Base-by-base conservation (phyloP, 2,113 vertebrate species). In the Atlantisia rogersi region DNA sequence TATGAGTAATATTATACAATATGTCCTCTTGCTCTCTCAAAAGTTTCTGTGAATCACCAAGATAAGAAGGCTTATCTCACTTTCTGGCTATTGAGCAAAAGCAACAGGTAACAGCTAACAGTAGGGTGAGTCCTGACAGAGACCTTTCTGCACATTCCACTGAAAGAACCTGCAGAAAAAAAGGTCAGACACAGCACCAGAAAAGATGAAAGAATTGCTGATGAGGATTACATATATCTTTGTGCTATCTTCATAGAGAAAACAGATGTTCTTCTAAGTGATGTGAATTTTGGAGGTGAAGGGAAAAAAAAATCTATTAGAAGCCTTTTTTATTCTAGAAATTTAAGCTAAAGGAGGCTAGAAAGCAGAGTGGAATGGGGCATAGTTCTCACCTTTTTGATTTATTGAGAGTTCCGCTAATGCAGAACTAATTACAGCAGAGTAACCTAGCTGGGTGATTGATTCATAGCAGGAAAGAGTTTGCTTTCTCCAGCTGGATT, bases 391-490 rank as follows among this genome's bases (percentile, higher is more conserved):
- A 88, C 48, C 12, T 64, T 63, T 94, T 93, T 88, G 65, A 94
- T 93, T 94, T 94, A 64, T n/a, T 90, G 44, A 90, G 46, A 28
- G 3, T 90, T 93, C 59, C 50, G 59, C 44, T 88, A 92, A 90
- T 77, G 63, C 42, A 70, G 62, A 96, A 85, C 60, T 96, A 93
- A 92, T 91, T 93, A 71, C 65, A 86, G 70, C 67, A 93, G 73
- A 87, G 48, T 55, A 92, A 71, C 35, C 37, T 70, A 69, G 21
- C 29, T 37, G 19, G 37, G 31, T 81, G 75, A 86, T 79, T 84
- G 92, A 85, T 85, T 74, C 82, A 82, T 44, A 82, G 76, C 52
- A 64, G 56, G 64, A 88, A 79, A 46, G 26, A 65, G 5, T 69
- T 81, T 85, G 28, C 70, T 82, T 85, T 82, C 56, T 70, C 21